phyloP scores from a whole-genome alignment of 2,113 vertebrate genomes.

The mouse (Mus musculus) region GRCm39 chr1:172144501-172145000 shows the following conservation, averaged over 20 bases:
- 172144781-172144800: not conserved
- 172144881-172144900: not conserved
- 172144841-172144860: not conserved
- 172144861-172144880: not conserved
- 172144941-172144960: conserved; percentile 81
- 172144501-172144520: not conserved
- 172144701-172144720: not conserved
- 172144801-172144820: not conserved
- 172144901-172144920: conserved; percentile 73
- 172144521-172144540: not conserved
- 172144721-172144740: not conserved
- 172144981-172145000: conserved; percentile 73
- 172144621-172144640: conserved; percentile 36
- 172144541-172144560: not conserved
- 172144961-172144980: conserved; percentile 74
- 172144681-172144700: not conserved
- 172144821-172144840: not conserved
- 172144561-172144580: not conserved
- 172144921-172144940: conserved; percentile 92
- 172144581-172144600: not conserved
- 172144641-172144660: conserved; percentile 13
- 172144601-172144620: not conserved
- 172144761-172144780: not conserved
- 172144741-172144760: not conserved
- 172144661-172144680: conserved; percentile 42